Conservation (phyloP, 2,888 invertebrate genomes). For the Kuschelorhynchus macadamiae region DNA sequence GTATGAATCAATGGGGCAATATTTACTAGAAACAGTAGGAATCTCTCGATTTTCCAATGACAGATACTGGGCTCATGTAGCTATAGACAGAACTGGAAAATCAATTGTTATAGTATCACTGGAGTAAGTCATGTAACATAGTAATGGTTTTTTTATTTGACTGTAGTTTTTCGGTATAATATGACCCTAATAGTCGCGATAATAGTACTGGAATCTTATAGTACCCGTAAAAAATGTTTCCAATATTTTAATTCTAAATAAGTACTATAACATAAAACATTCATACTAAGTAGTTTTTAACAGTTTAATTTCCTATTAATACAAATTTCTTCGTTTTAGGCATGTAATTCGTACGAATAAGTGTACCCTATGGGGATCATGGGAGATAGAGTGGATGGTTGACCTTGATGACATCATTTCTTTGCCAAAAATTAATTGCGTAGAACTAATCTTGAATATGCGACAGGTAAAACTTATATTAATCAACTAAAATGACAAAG, state of each 20-base stretch:
- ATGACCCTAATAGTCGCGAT: too few species aligned
- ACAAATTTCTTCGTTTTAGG: too few species aligned
- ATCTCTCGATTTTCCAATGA: slow-evolving; percentile 79
- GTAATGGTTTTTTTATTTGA: too few species aligned
- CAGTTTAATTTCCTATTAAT: too few species aligned
- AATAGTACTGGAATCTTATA: too few species aligned
- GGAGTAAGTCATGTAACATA: slow-evolving; percentile 75
- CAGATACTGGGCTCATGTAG: slow-evolving; percentile 80
- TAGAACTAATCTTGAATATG: slow-evolving; percentile 79
- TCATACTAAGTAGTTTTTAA: too few species aligned
- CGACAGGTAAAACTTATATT: slow-evolving; percentile 77
- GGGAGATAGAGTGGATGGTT: slow-evolving; percentile 84
- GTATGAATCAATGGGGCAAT: slow-evolving; percentile 80
- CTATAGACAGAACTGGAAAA: slow-evolving; percentile 74
- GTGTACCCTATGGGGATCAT: slow-evolving; percentile 78
- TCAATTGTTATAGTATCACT: slow-evolving; percentile 79
- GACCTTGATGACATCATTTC: slow-evolving; percentile 81
- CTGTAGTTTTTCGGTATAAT: too few species aligned
- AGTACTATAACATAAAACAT: too few species aligned
- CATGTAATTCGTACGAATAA: slow-evolving; percentile 82
- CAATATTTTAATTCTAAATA: too few species aligned
- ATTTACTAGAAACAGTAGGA: slow-evolving; percentile 75
- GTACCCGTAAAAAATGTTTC: too few species aligned
- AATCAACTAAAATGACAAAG: too few species aligned
- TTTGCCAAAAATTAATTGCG: slow-evolving; percentile 70